These are phyloP conservation scores for Drosophila phalerata DNA, from an alignment of 2,888 invertebrate genomes.

Conservation along the genomic window DNA sequence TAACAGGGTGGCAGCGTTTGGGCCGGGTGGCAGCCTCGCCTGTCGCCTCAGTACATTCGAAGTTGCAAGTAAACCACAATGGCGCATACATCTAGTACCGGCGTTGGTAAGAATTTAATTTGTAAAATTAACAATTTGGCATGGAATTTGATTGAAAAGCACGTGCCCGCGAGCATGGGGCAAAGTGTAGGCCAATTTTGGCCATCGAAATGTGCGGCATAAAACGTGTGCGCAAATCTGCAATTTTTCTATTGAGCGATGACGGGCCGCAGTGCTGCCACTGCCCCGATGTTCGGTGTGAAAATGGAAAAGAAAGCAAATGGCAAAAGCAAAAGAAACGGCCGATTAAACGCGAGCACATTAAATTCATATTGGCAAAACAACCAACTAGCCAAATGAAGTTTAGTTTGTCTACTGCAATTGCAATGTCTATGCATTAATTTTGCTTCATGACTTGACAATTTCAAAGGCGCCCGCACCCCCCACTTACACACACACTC, in stretches of 20 bases:
- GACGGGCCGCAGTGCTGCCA: constrained; percentile 56
- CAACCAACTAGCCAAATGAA: constrained; percentile 6
- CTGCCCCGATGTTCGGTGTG: constrained; percentile 50
- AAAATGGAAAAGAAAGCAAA: constrained; percentile 77
- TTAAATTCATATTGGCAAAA: constrained; percentile 48
- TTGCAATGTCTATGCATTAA: constrained; percentile 52
- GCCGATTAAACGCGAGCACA: constrained; percentile 65
- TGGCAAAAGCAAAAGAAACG: constrained; percentile 44
- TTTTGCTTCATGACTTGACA: constrained; percentile 77
- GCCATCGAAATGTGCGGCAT: constrained; percentile 30
- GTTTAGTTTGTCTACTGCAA: constrained; percentile 12
- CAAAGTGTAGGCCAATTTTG: constrained; percentile 26
- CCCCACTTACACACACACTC: constrained; percentile 26
- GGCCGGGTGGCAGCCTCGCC: too few species aligned
- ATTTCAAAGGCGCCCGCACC: constrained; percentile 58
- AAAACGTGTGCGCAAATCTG: constrained; percentile 46
- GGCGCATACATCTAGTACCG: constrained; percentile 95
- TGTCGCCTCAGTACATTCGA: too few species aligned
- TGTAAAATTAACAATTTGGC: constrained; percentile 67
- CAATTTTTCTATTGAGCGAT: constrained; percentile 58
- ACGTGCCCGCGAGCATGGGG: constrained; percentile 28
- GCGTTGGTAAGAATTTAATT: constrained; percentile 91
- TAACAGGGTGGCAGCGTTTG: too few species aligned
- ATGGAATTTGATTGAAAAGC: constrained; percentile 39
- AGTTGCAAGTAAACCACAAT: constrained; percentile 85